Conservation (phyloP, 1,140 invertebrate species). For the Pseudachorutes palmiensis region DNA sequence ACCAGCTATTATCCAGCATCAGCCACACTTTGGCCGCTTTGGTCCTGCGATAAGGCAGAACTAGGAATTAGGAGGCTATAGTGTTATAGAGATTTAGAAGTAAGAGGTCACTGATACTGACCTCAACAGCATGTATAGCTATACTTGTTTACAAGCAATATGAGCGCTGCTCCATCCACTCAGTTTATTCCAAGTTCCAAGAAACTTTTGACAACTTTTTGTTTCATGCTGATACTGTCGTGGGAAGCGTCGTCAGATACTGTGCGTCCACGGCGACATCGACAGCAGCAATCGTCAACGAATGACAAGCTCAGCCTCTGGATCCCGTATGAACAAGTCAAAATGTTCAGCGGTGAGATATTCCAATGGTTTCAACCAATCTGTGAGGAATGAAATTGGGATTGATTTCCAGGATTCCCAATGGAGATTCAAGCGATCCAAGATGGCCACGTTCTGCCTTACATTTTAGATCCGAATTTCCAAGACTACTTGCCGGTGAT, state of each 20-base stretch:
- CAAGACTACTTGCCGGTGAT: slow-evolving; percentile 79
- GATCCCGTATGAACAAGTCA: slow-evolving; percentile 79
- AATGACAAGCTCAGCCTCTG: slow-evolving; percentile 58
- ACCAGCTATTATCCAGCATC: neutral
- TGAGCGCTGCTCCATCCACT: neutral
- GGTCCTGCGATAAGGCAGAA: too few relatives aligned
- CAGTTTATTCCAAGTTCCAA: neutral
- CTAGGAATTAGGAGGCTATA: too few relatives aligned
- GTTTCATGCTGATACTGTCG: neutral
- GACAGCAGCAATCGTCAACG: neutral
- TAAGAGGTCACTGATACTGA: neutral
- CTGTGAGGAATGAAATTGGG: neutral
- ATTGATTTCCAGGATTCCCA: slow-evolving; percentile 54
- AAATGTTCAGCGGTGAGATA: slow-evolving; percentile 72
- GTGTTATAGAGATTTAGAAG: neutral
- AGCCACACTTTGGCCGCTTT: too few relatives aligned
- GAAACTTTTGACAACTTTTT: neutral
- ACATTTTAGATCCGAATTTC: slow-evolving; percentile 79
- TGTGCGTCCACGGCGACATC: neutral
- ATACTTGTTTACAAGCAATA: neutral
- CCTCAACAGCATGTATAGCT: neutral
- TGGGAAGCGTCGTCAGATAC: neutral
- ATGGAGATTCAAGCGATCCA: slow-evolving; percentile 83
- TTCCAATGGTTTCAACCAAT: neutral
- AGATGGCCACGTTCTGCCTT: slow-evolving; percentile 71